phyloP scores from a whole-genome alignment of 2,888 invertebrate genomes.

The Lasius fuliginosus region DNA sequence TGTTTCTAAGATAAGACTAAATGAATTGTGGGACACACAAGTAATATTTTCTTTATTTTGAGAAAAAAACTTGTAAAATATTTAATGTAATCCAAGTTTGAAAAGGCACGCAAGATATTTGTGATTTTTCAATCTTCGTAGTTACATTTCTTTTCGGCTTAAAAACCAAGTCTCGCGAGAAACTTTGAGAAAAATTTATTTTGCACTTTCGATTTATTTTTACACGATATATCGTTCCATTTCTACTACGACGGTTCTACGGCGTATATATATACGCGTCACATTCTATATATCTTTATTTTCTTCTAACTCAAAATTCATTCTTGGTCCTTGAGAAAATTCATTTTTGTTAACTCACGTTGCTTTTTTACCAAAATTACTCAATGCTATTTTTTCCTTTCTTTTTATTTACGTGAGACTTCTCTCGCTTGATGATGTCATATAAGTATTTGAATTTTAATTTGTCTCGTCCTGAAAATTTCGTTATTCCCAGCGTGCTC shows the following conservation, averaged over 20 bases:
- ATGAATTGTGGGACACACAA: neutral
- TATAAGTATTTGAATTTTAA: conserved; percentile 72
- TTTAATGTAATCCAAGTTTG: neutral
- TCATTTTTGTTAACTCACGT: neutral
- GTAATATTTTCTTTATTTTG: neutral
- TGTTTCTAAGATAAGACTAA: neutral
- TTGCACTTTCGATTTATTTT: neutral
- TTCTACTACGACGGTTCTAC: neutral
- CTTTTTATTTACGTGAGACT: conserved; percentile 2
- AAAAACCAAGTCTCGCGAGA: neutral
- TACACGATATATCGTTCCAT: neutral
- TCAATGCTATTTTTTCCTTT: neutral
- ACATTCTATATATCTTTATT: neutral
- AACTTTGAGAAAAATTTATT: neutral
- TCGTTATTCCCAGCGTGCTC: conserved; percentile 66
- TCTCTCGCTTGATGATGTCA: conserved; percentile 22
- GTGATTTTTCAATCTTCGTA: neutral
- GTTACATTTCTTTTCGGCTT: neutral
- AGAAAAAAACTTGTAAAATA: neutral
- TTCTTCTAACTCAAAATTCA: conserved; percentile 12
- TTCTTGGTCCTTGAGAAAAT: conserved; percentile 23
- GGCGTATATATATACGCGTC: neutral
- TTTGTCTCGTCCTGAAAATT: conserved; percentile 67
- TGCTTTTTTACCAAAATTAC: conserved; percentile 11
- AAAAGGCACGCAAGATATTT: neutral